A percentile compares a stretch with the other conserved stretches of the same genome.
Evolutionary conservation across 1,140 invertebrate genomes (phyloP).

Genomic region (Papilio aristodemus): DNA sequence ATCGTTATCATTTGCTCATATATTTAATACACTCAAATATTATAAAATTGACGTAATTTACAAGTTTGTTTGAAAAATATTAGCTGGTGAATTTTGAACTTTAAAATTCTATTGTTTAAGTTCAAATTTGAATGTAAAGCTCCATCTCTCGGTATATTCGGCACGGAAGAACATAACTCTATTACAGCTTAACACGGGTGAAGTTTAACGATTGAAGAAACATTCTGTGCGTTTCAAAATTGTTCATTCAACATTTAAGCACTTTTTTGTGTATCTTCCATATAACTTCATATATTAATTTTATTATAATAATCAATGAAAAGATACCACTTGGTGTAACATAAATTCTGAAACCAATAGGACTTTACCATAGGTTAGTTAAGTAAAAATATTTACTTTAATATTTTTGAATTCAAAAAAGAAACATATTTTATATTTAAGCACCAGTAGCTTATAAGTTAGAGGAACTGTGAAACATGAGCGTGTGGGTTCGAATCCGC

Average conservation of each 20-base stretch:
- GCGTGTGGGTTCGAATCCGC: not conserved
- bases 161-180: conserved; percentile 15
- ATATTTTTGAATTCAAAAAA: not conserved
- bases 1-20: no score
- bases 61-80: no score
- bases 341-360: no score
- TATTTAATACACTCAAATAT: no score
- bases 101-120: not conserved
- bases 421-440: not conserved
- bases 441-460: not conserved
- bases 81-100: not conserved
- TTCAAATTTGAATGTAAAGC: conserved; percentile 7
- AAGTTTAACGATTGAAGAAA: conserved; percentile 3
- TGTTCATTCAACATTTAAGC: no score
- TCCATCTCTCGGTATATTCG: not conserved
- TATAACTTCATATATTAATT: no score
- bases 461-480: not conserved
- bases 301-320: no score
- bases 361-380: no score
- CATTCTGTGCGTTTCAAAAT: not conserved
- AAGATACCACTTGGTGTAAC: no score
- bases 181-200: conserved; percentile 14
- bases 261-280: no score
- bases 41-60: no score
- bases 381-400: not conserved